Percentiles rank a stretch among this genome's conserved stretches.
Conservation (phyloP, 1,140 invertebrate species). For the Psix sp. region DNA sequence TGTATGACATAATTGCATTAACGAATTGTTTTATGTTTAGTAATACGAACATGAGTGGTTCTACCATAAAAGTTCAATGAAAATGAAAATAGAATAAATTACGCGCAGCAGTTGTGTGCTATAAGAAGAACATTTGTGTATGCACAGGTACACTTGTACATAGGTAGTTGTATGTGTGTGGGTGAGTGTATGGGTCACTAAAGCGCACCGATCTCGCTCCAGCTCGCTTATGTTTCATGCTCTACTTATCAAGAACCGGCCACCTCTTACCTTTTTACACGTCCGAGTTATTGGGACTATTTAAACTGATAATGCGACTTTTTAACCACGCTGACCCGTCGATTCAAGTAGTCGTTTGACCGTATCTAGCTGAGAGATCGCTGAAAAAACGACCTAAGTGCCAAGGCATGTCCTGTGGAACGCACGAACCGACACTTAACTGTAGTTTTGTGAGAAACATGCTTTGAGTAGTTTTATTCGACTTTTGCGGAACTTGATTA, state of each 20-base stretch:
- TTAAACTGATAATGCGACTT: constrained; percentile 55
- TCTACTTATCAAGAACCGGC: constrained; percentile 72
- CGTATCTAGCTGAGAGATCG: constrained; percentile 42
- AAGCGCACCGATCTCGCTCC: constrained; percentile 29
- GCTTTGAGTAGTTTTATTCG: constrained; percentile 46
- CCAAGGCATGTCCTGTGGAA: constrained; percentile 54
- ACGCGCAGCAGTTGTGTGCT: constrained; percentile 5
- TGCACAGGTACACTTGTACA: constrained; percentile 1
- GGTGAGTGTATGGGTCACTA: too few relatives aligned
- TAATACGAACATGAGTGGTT: constrained; percentile 16
- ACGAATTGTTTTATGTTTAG: constrained; percentile 15
- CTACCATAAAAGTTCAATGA: constrained; percentile 15
- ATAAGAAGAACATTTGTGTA: constrained; percentile 12
- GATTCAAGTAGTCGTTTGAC: constrained; percentile 37
- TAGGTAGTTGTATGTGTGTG: constrained; percentile 20
- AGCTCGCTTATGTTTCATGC: constrained; percentile 69
- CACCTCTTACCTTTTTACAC: constrained; percentile 61
- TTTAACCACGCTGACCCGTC: constrained; percentile 48
- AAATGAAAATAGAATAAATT: constrained; percentile 35
- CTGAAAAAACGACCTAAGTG: constrained; percentile 50
- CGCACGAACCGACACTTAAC: constrained; percentile 52
- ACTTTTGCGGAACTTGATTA: constrained; percentile 49
- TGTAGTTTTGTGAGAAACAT: constrained; percentile 53
- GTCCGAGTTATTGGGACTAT: constrained; percentile 58
- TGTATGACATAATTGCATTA: constrained; percentile 21